A percentile compares a stretch with the other conserved stretches of the same genome.
Evolutionary conservation across 1,140 invertebrate genomes (phyloP).

Genomic region (Psilanteris sp.): DNA sequence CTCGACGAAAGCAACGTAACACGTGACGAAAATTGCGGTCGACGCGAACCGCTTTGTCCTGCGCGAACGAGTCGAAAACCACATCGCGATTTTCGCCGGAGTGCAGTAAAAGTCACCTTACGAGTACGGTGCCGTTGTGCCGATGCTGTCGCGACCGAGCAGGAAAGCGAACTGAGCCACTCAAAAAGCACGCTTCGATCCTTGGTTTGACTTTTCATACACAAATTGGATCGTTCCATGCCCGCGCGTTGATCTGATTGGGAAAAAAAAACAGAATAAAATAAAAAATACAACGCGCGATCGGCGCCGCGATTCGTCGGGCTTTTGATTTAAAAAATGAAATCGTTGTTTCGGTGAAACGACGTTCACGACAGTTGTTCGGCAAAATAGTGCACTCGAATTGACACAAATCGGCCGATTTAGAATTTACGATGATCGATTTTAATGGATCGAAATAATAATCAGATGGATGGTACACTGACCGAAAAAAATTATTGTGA

Average conservation of each 20-base stretch:
- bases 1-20: slow-evolving; percentile 43
- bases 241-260: slow-evolving; percentile 7
- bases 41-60: slow-evolving; percentile 31
- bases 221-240: slow-evolving; percentile 39
- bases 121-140: slow-evolving; percentile 28
- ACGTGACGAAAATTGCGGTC: slow-evolving; percentile 47
- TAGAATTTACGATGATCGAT: too few relatives aligned
- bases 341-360: too few relatives aligned
- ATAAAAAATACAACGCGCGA: too few relatives aligned
- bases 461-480: too few relatives aligned
- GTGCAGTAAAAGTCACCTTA: slow-evolving; percentile 23
- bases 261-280: too few relatives aligned
- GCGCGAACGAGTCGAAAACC: slow-evolving; percentile 35
- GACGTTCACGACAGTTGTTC: too few relatives aligned
- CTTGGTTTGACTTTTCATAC: slow-evolving; percentile 35
- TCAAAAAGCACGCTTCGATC: slow-evolving; percentile 37
- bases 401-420: too few relatives aligned
- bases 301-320: background rate
- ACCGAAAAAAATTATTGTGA: too few relatives aligned
- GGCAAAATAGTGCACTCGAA: too few relatives aligned
- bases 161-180: slow-evolving; percentile 67
- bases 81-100: slow-evolving; percentile 28
- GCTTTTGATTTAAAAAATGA: too few relatives aligned
- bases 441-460: too few relatives aligned
- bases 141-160: slow-evolving; percentile 52